These are phyloP conservation scores for Phortica variegata DNA, from an alignment of 1,140 invertebrate genomes.

Conservation along the genomic window DNA sequence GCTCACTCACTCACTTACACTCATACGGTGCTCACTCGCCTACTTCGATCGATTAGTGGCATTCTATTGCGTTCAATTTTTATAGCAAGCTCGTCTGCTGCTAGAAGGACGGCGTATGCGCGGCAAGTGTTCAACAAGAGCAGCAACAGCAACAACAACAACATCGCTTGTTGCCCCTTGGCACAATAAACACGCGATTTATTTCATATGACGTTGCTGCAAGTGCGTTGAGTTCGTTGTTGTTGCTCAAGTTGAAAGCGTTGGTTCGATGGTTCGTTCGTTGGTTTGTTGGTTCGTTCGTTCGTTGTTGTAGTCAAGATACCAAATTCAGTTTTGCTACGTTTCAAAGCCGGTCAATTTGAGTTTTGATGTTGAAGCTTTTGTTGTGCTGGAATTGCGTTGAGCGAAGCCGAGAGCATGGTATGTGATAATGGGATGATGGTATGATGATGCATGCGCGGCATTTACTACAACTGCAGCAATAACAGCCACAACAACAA, in stretches of 20 bases:
- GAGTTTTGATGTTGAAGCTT: conserved; percentile 18
- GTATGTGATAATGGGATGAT: conserved; percentile 55
- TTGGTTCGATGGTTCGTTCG: background rate
- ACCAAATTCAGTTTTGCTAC: too few species aligned
- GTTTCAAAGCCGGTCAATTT: too few species aligned
- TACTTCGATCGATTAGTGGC: conserved; percentile 47
- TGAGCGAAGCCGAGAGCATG: conserved; percentile 20
- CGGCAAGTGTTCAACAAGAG: conserved; percentile 1
- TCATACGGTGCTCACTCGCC: conserved; percentile 6
- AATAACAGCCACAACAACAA: conserved; percentile 18
- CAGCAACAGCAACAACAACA: background rate
- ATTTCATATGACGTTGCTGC: conserved; percentile 50
- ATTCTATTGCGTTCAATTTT: conserved; percentile 55
- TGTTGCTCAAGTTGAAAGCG: conserved; percentile 13
- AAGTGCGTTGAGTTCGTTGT: too few species aligned
- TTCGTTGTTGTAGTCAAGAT: too few species aligned
- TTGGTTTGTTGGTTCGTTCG: background rate
- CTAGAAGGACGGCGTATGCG: conserved; percentile 13
- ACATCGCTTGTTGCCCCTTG: conserved; percentile 24
- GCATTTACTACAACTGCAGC: conserved; percentile 46
- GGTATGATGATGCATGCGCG: conserved; percentile 52
- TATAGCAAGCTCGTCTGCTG: conserved; percentile 46
- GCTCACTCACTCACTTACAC: too few species aligned
- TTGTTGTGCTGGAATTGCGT: too few species aligned
- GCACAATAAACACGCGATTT: conserved; percentile 55